Conservation (phyloP, 2,113 vertebrate species). For the Corynorhinus townsendii region DNA sequence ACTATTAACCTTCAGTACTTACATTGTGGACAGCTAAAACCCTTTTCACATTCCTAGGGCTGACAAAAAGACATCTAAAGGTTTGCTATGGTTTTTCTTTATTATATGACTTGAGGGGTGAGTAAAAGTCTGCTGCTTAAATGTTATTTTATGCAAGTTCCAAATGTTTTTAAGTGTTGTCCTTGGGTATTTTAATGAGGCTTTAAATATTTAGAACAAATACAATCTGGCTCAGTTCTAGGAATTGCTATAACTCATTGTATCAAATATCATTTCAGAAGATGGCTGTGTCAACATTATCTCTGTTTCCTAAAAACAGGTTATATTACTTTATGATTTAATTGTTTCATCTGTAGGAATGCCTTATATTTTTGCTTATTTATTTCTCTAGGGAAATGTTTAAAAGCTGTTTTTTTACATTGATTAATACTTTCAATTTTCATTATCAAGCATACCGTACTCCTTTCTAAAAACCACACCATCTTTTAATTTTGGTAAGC, state of each 20-base stretch:
- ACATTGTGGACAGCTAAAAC: conserved; percentile 75
- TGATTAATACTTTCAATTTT: background rate
- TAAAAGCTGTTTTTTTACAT: conserved; percentile 23
- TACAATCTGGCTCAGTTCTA: conserved; percentile 40
- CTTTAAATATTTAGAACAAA: conserved; percentile 76
- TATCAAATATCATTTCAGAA: conserved; percentile 15
- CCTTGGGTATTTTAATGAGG: conserved; percentile 58
- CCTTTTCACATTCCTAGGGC: background rate
- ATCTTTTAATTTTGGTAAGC: conserved; percentile 12
- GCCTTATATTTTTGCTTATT: background rate
- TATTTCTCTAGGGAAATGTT: background rate
- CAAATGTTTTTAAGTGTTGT: conserved; percentile 67
- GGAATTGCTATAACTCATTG: background rate
- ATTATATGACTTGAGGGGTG: background rate
- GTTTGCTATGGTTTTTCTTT: conserved; percentile 43
- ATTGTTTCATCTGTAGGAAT: background rate
- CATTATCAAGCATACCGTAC: background rate
- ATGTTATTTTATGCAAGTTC: conserved; percentile 29
- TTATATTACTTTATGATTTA: background rate
- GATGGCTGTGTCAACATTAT: background rate
- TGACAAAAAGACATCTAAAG: conserved; percentile 9
- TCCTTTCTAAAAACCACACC: background rate
- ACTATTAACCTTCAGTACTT: conserved; percentile 82
- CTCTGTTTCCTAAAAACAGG: background rate
- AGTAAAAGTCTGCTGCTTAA: background rate